Base-by-base conservation (phyloP, 2,113 vertebrate species). In the Phocoena sinus region DNA sequence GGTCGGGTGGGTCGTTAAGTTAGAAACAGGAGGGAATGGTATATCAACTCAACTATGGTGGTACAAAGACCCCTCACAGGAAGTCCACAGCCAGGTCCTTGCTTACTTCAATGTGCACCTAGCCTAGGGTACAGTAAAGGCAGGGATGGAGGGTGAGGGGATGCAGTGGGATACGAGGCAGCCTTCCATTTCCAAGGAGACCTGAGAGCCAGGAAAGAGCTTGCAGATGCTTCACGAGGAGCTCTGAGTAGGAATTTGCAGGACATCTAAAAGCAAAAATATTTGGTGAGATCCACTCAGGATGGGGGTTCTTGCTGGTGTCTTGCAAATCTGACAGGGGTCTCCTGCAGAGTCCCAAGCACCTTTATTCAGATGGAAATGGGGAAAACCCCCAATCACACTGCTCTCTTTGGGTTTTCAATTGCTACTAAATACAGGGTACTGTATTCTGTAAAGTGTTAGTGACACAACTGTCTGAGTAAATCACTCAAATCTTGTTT, bases 351-450 rank as follows among this genome's bases (percentile, higher is more conserved):
- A 47, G 62, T 20, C 38, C 76, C 9, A 28, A 15, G 2, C 33
- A 82, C 10, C 9, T 92, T 56, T 41, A 38, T 47, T 41, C 58
- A 68, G 41, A 67, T 38, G 26, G 36, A 74, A 31, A 53, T 18
- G 1, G 9, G 3, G 23, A 23, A 47, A 44, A 56, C 3, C 25
- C 11, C 50, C 77, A 47, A 50, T 4, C 47, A 4, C 20, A 41
- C n/a, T 50, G 83, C 9, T 96, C 18, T 36, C 9, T 91, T 89
- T 67, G 28, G n/a, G 25, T 47, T 95, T 85, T 38, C 53, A 74
- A n/a, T 81, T 38, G 65, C 33, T 89, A 15, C 33, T 85, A 25
- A 33, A 28, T 21, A n/a, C 31, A 41, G 33, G 28, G 20, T 68
- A 47, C 88, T 6, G 5, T 71, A 38, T 82, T 88, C 12, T 15